phyloP scores from a whole-genome alignment of 1,140 invertebrate species.

The Lepidostoma basale region DNA sequence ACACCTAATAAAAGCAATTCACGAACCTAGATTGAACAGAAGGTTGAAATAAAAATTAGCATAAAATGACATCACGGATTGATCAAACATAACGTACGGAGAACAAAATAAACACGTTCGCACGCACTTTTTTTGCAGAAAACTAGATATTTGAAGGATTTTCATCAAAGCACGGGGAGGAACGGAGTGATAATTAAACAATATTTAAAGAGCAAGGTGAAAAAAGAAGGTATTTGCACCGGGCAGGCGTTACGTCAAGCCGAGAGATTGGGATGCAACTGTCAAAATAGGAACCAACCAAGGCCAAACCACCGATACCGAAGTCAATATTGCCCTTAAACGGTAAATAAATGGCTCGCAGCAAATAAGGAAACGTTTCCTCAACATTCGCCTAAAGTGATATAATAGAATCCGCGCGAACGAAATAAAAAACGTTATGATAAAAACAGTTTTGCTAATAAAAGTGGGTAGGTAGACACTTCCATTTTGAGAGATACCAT shows the following conservation, averaged over 20 bases:
- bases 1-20: background rate
- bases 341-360: background rate
- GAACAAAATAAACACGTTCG: conserved; percentile 3
- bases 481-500: conserved; percentile 31
- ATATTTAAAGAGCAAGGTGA: conserved; percentile 10
- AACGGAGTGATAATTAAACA: conserved; percentile 7
- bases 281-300: conserved; percentile 32
- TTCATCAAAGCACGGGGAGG: background rate
- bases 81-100: conserved; percentile 26
- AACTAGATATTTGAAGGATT: conserved; percentile 2
- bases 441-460: conserved; percentile 33
- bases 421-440: conserved; percentile 32
- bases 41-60: conserved; percentile 27
- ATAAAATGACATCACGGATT: conserved; percentile 36
- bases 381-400: background rate
- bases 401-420: conserved; percentile 1
- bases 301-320: conserved; percentile 29
- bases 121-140: too few relatives aligned
- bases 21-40: conserved; percentile 8
- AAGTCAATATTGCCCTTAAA: conserved; percentile 30
- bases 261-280: conserved; percentile 26
- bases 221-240: conserved; percentile 30
- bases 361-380: background rate
- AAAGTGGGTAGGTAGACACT: conserved; percentile 37
- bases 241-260: conserved; percentile 32